Percentiles rank a stretch among this genome's conserved stretches.
These are phyloP conservation scores for Sylvilagus bachmani DNA, from an alignment of 2,113 vertebrate genomes.

Conservation along the genomic window DNA sequence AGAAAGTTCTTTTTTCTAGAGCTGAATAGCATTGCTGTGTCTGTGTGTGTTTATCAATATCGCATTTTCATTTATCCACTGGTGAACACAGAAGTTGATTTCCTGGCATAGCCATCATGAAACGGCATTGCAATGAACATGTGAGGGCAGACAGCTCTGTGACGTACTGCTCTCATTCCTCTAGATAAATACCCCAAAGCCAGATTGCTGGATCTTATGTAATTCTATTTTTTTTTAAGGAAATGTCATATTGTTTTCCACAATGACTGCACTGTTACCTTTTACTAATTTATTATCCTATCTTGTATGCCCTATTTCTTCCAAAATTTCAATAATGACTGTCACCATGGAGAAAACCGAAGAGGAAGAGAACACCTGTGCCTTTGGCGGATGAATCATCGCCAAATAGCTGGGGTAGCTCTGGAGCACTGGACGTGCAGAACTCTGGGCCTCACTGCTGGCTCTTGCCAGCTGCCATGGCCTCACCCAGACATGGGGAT, in stretches of 20 bases:
- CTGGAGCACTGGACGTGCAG: neutral
- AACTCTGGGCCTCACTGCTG: neutral
- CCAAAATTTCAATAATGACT: constrained; percentile 20
- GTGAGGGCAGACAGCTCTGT: neutral
- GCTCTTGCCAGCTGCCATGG: neutral
- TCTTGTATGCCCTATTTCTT: neutral
- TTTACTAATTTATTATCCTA: constrained; percentile 50
- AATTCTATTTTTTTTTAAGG: neutral
- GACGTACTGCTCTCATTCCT: neutral
- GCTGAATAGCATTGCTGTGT: neutral
- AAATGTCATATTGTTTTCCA: neutral
- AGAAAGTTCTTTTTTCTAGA: neutral
- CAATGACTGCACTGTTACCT: neutral
- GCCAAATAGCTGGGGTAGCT: neutral
- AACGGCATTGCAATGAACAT: neutral
- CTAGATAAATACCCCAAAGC: neutral
- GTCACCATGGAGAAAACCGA: neutral
- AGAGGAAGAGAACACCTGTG: neutral
- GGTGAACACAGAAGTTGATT: neutral
- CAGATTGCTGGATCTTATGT: neutral
- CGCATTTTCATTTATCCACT: neutral
- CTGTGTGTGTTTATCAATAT: neutral
- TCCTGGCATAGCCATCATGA: neutral
- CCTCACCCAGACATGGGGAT: neutral
- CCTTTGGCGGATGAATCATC: neutral